Evolutionary conservation across 2,113 vertebrate species (phyloP).

Genomic region (Siniperca chuatsi): DNA sequence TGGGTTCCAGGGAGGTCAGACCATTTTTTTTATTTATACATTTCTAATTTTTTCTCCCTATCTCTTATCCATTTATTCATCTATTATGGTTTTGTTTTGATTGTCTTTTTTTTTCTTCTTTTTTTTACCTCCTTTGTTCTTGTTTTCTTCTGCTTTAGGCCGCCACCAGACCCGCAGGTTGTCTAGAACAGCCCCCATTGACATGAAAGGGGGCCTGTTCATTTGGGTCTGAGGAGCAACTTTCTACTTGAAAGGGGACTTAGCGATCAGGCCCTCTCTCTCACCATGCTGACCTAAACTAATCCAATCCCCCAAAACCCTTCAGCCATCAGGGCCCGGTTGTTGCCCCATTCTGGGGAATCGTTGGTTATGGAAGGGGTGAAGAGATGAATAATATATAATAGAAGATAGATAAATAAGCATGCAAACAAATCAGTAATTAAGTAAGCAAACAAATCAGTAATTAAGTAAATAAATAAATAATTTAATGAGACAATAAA

Average conservation of each 20-base stretch:
- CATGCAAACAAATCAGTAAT: background rate
- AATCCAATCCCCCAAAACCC: too few relatives aligned
- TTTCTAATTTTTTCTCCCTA: background rate
- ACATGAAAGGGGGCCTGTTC: background rate
- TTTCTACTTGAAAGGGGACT: background rate
- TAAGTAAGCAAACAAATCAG: background rate
- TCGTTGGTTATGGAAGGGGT: background rate
- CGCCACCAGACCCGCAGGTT: background rate
- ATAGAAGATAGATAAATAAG: background rate
- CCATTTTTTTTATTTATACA: background rate
- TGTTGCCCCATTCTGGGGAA: background rate
- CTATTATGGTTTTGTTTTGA: background rate
- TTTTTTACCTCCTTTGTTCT: background rate
- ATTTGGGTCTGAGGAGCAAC: background rate
- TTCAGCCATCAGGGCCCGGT: background rate
- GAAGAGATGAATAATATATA: background rate
- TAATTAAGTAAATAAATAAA: too few relatives aligned
- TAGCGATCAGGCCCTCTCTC: background rate
- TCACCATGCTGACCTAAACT: background rate
- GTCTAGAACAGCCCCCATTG: too few relatives aligned
- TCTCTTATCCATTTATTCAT: background rate
- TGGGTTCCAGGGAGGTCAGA: background rate
- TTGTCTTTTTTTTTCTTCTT: background rate
- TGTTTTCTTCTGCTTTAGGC: background rate
- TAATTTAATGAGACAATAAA: background rate